phyloP scores from a whole-genome alignment of 2,797 vertebrate genomes.

The Fringilla coelebs region DNA sequence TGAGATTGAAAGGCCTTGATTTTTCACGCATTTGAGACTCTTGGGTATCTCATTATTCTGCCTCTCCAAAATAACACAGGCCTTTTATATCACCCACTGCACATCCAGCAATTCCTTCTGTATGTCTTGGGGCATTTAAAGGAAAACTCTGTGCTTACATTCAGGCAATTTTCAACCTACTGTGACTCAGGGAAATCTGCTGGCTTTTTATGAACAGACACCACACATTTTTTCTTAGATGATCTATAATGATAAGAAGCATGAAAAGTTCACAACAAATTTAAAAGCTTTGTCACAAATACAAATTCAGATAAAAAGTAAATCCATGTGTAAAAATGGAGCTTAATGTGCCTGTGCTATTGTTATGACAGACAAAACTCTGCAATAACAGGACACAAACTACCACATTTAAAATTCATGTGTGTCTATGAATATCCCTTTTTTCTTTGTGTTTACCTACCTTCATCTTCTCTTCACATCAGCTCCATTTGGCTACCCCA shows the following conservation, averaged over 20 bases:
- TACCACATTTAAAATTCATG: neutral
- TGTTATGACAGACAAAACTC: neutral
- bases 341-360: neutral
- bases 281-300: neutral
- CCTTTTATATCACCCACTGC: neutral
- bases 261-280: neutral
- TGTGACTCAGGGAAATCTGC: neutral
- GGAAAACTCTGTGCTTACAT: neutral
- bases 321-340: neutral
- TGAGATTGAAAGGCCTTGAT: neutral
- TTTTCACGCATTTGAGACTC: neutral
- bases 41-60: neutral
- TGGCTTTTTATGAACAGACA: neutral
- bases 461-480: neutral
- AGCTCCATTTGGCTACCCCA: neutral
- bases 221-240: neutral
- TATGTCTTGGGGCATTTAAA: neutral
- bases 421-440: neutral
- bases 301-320: neutral
- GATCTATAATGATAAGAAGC: neutral
- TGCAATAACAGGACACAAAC: neutral
- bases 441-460: neutral
- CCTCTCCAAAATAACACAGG: neutral
- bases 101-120: neutral
- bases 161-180: neutral